phyloP scores from a whole-genome alignment of 2,888 invertebrate genomes.

The Tachina fera region DNA sequence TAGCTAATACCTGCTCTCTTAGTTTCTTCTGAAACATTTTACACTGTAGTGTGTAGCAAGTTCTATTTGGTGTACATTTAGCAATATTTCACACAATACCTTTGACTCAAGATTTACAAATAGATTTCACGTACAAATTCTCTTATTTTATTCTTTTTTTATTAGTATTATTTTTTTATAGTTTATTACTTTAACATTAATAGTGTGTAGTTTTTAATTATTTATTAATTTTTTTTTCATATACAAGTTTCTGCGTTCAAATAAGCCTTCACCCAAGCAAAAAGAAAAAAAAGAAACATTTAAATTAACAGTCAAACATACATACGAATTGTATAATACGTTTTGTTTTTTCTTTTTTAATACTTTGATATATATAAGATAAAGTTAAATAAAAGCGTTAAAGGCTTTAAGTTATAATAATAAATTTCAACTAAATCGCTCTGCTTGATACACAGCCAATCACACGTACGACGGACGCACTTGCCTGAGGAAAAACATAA shows the following conservation, averaged over 20 bases:
- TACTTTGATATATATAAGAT: slow-evolving; percentile 15
- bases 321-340: slow-evolving; percentile 4
- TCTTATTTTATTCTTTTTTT: slow-evolving; percentile 59
- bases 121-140: neutral
- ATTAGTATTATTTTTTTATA: slow-evolving; percentile 4
- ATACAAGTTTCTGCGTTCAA: slow-evolving; percentile 46
- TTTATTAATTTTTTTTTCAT: slow-evolving; percentile 1
- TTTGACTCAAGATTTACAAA: slow-evolving; percentile 29
- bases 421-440: slow-evolving; percentile 21
- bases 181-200: slow-evolving; percentile 14
- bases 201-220: slow-evolving; percentile 40
- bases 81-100: neutral
- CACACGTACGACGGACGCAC: neutral
- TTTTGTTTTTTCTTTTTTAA: neutral
- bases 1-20: too few species aligned
- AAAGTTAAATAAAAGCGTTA: slow-evolving; percentile 30
- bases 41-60: neutral
- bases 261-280: slow-evolving; percentile 44
- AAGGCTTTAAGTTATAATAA: slow-evolving; percentile 34
- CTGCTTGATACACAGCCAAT: neutral
- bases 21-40: neutral
- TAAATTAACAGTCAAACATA: neutral
- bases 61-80: neutral
- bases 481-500: slow-evolving; percentile 35
- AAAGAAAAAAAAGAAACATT: neutral